Conservation (phyloP, 2,888 invertebrate genomes). For the Drosophila prostipennis region DNA sequence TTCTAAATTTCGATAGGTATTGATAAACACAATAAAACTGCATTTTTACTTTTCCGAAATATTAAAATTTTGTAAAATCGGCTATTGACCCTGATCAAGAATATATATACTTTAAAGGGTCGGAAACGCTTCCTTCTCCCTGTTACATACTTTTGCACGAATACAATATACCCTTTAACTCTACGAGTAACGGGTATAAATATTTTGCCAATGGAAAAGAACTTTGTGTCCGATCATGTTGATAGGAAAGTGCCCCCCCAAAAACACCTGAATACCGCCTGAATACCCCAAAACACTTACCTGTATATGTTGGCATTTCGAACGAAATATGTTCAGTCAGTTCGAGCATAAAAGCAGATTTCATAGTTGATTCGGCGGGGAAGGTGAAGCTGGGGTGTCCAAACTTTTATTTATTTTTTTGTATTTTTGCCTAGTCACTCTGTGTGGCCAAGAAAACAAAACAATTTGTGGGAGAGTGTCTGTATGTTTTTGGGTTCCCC, state of each 20-base stretch:
- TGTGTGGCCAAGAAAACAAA: conserved; percentile 51
- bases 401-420: conserved; percentile 11
- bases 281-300: not conserved
- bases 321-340: conserved; percentile 39
- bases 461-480: conserved; percentile 40
- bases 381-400: not conserved
- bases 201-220: conserved; percentile 38
- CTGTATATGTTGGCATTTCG: conserved; percentile 9
- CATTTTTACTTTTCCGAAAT: too few species aligned
- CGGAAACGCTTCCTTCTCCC: too few species aligned
- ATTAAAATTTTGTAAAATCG: too few species aligned
- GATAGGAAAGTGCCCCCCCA: conserved; percentile 32
- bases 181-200: too few species aligned
- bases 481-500: not conserved
- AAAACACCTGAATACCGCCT: conserved; percentile 3
- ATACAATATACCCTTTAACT: too few species aligned
- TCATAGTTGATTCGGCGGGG: conserved; percentile 4
- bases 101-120: too few species aligned
- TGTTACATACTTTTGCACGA: too few species aligned
- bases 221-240: conserved; percentile 40
- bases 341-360: conserved; percentile 47
- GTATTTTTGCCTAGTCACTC: conserved; percentile 48
- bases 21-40: too few species aligned
- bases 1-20: too few species aligned
- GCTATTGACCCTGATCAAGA: too few species aligned